Conservation (phyloP, 2,888 invertebrate species). For the Sussaba pulchella region DNA sequence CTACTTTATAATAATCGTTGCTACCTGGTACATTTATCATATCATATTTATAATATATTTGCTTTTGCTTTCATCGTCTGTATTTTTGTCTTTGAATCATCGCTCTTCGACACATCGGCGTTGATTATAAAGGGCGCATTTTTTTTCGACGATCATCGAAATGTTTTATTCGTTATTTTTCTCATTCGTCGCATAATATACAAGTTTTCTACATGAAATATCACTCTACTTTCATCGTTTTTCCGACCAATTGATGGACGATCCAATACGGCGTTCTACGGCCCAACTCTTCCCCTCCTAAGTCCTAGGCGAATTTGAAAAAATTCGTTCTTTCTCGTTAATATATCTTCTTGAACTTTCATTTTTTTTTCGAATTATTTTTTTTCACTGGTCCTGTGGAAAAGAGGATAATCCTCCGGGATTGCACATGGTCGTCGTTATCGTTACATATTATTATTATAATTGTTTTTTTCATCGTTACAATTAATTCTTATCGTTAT, state of each 20-base stretch:
- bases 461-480: background rate
- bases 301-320: constrained; percentile 33
- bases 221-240: constrained; percentile 53
- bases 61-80: constrained; percentile 56
- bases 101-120: constrained; percentile 78
- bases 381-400: constrained; percentile 36
- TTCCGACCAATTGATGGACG: background rate
- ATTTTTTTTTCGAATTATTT: background rate
- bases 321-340: background rate
- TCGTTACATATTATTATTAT: background rate
- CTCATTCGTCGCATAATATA: constrained; percentile 73
- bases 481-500: background rate
- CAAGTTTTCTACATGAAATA: constrained; percentile 78
- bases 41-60: constrained; percentile 61
- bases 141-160: constrained; percentile 75
- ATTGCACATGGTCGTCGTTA: constrained; percentile 48
- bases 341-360: constrained; percentile 3
- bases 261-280: constrained; percentile 6
- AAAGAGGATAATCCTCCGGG: constrained; percentile 21
- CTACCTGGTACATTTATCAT: constrained; percentile 73
- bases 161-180: constrained; percentile 35
- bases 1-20: constrained; percentile 66
- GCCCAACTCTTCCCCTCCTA: constrained; percentile 37
- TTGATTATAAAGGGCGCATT: constrained; percentile 73
- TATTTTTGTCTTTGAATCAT: constrained; percentile 70